Evolutionary conservation across 2,888 invertebrate species (phyloP), one percentile per base, ranked within the genome.

Genomic region (Peribatodes rhomboidaria): DNA sequence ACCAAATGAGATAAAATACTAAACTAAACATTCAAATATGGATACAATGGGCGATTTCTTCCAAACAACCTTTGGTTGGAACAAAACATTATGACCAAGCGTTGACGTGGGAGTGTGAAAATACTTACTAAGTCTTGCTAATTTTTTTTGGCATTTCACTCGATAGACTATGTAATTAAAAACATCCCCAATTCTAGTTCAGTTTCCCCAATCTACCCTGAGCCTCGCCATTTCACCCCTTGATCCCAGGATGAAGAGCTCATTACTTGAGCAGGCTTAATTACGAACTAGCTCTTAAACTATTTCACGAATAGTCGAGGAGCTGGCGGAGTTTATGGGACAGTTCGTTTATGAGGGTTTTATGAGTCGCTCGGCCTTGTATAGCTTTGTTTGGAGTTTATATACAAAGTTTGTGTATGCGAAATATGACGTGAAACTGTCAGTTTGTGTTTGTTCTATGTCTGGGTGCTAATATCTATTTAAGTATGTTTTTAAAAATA

Each of bases 231-330:
- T 52, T 63, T 53, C 22, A 22, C 35, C 47, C 52, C 39, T 39
- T 37, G 54, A 56, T 58, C 54, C 37, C 1, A 27, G 49, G 58
- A 37, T 35, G 46, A 41, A 53, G 53, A 47, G 66, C 57, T 61
- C 62, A 68, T 66, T 62, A 62, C 60, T 41, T 50, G n/a, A 20
- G 53, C 47, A 10, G 31, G 50, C 44, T 66, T 68, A 57, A 68
- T 65, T 62, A 65, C 62, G 44, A 46, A 49, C 65, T 54, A 42
- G 62, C 64, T 64, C 64, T 33, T 64, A 59, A 64, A 64, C 64
- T 64, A 64, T 64, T 59, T 59, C 54, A 54, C 44, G 57, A 62
- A 57, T 64, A 64, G 58, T 59, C 59, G 35, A 64, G 41, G 64
- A 60, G 60, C 56, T 55, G 20, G 27, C 54, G 8, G 27, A 65